phyloP scores from a whole-genome alignment of 2,888 invertebrate species.

The Polyommatus icarus region DNA sequence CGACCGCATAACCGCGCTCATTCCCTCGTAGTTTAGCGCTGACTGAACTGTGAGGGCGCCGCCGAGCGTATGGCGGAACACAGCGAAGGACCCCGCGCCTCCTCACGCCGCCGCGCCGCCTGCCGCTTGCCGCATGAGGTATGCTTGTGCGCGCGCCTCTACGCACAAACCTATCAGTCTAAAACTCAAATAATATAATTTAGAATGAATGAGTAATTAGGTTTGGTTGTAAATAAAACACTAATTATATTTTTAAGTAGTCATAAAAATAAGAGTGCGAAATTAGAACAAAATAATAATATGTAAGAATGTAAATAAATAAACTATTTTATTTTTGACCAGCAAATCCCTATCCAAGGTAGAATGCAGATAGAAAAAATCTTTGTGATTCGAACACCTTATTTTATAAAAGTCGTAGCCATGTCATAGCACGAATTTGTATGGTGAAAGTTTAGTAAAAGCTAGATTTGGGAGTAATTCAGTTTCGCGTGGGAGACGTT shows the following conservation, averaged over 20 bases:
- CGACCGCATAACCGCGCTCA: slow-evolving; percentile 52
- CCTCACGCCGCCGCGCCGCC: slow-evolving; percentile 52
- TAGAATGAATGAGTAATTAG: background rate
- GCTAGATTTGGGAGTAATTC: background rate
- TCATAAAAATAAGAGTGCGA: background rate
- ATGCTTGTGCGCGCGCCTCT: slow-evolving; percentile 71
- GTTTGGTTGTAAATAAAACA: background rate
- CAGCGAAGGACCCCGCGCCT: slow-evolving; percentile 62
- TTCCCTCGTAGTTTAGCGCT: slow-evolving; percentile 59
- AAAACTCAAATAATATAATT: background rate
- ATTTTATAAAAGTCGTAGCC: background rate
- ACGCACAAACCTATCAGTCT: slow-evolving; percentile 44
- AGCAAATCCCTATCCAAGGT: background rate
- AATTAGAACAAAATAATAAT: background rate
- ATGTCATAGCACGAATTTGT: background rate
- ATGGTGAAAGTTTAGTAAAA: slow-evolving; percentile 12
- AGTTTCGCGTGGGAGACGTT: background rate
- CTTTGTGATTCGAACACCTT: background rate
- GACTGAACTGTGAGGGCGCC: slow-evolving; percentile 72
- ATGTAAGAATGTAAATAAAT: background rate
- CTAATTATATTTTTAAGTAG: background rate
- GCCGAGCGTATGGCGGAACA: slow-evolving; percentile 48
- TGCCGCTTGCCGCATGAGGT: slow-evolving; percentile 52
- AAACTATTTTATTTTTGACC: background rate
- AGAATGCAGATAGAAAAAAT: background rate